A percentile compares a stretch with the other conserved stretches of the same genome.
These are phyloP conservation scores for Meloidogyne chitwoodi DNA, from an alignment of 1,140 invertebrate genomes.

Conservation along the genomic window DNA sequence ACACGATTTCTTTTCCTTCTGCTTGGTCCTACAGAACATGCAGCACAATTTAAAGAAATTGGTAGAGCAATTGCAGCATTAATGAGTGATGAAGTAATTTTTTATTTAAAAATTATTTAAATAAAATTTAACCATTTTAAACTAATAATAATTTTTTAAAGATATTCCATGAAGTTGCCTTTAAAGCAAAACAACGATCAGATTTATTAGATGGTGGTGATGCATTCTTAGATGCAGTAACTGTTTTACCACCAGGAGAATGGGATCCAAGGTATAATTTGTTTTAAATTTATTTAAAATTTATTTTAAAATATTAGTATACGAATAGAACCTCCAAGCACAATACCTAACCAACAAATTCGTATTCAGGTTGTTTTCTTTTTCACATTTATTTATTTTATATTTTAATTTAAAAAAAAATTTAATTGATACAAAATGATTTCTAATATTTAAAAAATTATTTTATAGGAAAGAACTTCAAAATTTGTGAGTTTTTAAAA, in stretches of 20 bases:
- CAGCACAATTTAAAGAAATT: conserved; percentile 87
- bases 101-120: too few species aligned
- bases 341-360: conserved; percentile 78
- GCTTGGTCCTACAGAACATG: conserved; percentile 77
- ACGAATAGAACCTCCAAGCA: conserved; percentile 91
- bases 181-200: conserved; percentile 83
- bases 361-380: conserved; percentile 51
- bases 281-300: too few species aligned
- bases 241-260: conserved; percentile 92
- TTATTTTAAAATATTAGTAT: conserved; percentile 70
- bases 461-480: too few species aligned
- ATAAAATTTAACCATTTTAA: too few species aligned
- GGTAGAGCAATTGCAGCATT: conserved; percentile 95
- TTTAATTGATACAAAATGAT: too few species aligned
- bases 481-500: too few species aligned
- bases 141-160: conserved; percentile 40
- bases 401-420: too few species aligned
- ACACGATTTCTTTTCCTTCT: conserved; percentile 91
- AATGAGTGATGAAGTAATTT: conserved; percentile 94
- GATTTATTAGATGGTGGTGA: conserved; percentile 92
- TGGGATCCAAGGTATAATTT: conserved; percentile 76
- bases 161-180: conserved; percentile 97
- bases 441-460: too few species aligned
- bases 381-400: too few species aligned
- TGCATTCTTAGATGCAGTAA: conserved; percentile 93